Base-by-base conservation (phyloP, 2,888 invertebrate species). In the Tetranychus piercei region DNA sequence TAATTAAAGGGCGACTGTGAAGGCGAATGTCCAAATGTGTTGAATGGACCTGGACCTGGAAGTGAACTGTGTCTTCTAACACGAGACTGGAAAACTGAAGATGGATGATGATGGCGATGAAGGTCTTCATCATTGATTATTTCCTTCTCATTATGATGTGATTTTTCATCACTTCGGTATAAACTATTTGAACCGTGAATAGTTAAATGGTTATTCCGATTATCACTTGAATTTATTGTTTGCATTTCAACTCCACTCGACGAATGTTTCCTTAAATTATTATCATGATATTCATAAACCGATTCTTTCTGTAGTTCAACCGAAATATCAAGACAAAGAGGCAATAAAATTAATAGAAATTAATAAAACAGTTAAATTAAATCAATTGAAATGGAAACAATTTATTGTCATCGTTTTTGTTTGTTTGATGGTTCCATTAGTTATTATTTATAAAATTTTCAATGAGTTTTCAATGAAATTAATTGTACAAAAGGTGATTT, bases 1-100 rank as follows among this genome's bases (percentile, higher is more conserved):
- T 73, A 22, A 6, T 70, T 23, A 15, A 55, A 55, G 15, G 55
- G 55, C 7, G 55, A 55, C 43, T 74, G 72, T 20, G 73, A 6
- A 18, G 73, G 76, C 22, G 75, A 74, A 69, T 75, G 73, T 44
- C 73, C 74, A 69, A 22, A 20, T 6, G 76, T n/a, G 2, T 77
- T 76, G 44, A 75, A 74, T 9, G 77, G 77, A 18, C 78, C 76
- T 18, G 78, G 78, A 22, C 77, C 76, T 1, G 78, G 78, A 15
- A 78, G 69, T 15, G 78, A 78, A 2, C 78, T 72, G 71, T 78
- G 78, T 9, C 78, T 73, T 34, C 78, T 72, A 1, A 78, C 78
- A 7, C 74, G 74, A 6, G 65, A 72, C 20, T 76, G 76, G 9
- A 34, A 34, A 20, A 69, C 20, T 22, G 69, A 69, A 69, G 20